Evolutionary conservation across 2,797 vertebrate genomes (phyloP).

Genomic region (Gallinago stenura): DNA sequence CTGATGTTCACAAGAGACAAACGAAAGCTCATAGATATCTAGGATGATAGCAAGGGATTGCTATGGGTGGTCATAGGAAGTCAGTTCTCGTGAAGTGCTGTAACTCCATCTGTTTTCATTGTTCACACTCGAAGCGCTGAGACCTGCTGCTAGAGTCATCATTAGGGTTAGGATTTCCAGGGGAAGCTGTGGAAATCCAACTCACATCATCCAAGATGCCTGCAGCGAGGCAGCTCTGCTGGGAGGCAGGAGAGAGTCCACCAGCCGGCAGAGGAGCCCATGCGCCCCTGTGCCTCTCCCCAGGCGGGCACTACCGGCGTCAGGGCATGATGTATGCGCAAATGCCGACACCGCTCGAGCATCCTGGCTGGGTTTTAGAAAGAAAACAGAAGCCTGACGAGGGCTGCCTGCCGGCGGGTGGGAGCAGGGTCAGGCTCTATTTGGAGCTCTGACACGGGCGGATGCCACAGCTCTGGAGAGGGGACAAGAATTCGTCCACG

Average conservation of each 20-base stretch:
- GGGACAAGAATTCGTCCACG: conserved; percentile 46
- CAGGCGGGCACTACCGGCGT: rapidly evolving
- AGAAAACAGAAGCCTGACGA: conserved; percentile 18
- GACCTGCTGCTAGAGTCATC: background rate
- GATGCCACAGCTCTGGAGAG: conserved; percentile 26
- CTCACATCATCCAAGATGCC: background rate
- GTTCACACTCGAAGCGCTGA: background rate
- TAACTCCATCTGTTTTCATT: background rate
- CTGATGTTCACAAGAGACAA: background rate
- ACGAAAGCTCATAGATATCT: background rate
- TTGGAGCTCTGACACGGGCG: conserved; percentile 16
- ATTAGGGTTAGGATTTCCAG: background rate
- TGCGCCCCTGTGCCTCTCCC: background rate
- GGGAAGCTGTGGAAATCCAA: background rate
- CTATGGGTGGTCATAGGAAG: background rate
- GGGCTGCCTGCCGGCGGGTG: background rate
- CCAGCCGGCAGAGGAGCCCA: background rate
- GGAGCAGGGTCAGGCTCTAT: conserved; percentile 22
- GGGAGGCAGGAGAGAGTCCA: background rate
- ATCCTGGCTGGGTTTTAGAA: conserved; percentile 22
- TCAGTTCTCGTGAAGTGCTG: background rate
- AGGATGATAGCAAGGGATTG: background rate
- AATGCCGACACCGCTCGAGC: background rate
- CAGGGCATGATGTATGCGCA: background rate
- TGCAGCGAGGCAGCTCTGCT: background rate